Evolutionary conservation across 2,888 invertebrate species (phyloP).

Genomic region (Andrena minutula): DNA sequence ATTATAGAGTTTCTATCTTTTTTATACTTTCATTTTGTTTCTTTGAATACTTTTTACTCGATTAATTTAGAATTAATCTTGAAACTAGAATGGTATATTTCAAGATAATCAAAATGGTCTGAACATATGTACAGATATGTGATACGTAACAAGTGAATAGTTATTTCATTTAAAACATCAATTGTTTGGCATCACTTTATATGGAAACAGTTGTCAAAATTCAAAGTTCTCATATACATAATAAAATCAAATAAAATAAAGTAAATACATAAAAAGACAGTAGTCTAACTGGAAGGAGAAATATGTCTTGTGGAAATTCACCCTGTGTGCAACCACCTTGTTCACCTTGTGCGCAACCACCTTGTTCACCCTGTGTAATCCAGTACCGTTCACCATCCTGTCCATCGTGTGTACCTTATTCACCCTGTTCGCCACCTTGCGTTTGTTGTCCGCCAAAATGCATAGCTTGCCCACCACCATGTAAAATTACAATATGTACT

Average conservation of each 20-base stretch:
- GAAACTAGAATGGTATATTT: constrained; percentile 15
- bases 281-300: constrained; percentile 11
- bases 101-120: constrained; percentile 20
- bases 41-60: constrained; percentile 19
- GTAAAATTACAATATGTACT: constrained; percentile 75
- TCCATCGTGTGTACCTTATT: constrained; percentile 72
- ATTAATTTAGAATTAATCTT: constrained; percentile 34
- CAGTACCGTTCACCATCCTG: constrained; percentile 74
- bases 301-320: constrained; percentile 65
- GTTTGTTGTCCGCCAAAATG: constrained; percentile 62
- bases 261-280: constrained; percentile 24
- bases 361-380: constrained; percentile 76
- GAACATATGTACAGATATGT: constrained; percentile 20
- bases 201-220: constrained; percentile 34
- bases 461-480: constrained; percentile 71
- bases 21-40: constrained; percentile 35
- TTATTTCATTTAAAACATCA: constrained; percentile 11
- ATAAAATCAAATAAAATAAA: constrained; percentile 19
- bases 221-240: constrained; percentile 5
- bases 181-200: constrained; percentile 11
- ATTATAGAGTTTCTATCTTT: constrained; percentile 16
- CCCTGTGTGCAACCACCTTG: constrained; percentile 77
- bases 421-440: constrained; percentile 56
- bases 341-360: constrained; percentile 75
- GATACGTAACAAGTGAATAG: constrained; percentile 30